Evolutionary conservation across 1,140 invertebrate species (phyloP).

Genomic region (Drosophila bocki): DNA sequence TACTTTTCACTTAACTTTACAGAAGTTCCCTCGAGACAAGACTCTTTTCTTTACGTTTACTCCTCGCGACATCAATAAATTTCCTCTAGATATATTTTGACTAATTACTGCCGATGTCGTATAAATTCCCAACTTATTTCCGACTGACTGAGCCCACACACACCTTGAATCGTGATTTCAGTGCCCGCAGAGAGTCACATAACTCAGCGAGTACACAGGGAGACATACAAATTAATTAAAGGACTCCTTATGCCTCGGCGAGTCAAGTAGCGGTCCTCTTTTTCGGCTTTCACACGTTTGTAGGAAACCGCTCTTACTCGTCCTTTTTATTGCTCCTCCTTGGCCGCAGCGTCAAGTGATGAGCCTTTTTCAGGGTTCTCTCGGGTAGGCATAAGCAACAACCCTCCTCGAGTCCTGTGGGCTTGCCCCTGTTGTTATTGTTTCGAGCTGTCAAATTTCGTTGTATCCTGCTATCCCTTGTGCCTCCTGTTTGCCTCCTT

Average conservation of each 20-base stretch:
- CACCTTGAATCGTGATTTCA: slow-evolving; percentile 41
- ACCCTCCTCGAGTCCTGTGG: slow-evolving; percentile 50
- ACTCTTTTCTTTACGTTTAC: not conserved
- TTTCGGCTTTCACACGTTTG: slow-evolving; percentile 74
- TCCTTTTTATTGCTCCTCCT: slow-evolving; percentile 26
- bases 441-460: slow-evolving; percentile 75
- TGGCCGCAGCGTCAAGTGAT: slow-evolving; percentile 74
- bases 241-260: slow-evolving; percentile 21
- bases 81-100: slow-evolving; percentile 53
- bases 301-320: slow-evolving; percentile 12
- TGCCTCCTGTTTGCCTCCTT: slow-evolving; percentile 7
- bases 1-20: not conserved
- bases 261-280: slow-evolving; percentile 68
- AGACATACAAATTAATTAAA: slow-evolving; percentile 81
- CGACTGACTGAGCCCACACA: slow-evolving; percentile 46
- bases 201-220: slow-evolving; percentile 56
- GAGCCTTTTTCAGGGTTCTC: slow-evolving; percentile 49
- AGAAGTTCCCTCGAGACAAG: not conserved
- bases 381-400: slow-evolving; percentile 9
- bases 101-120: slow-evolving; percentile 59
- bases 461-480: slow-evolving; percentile 42
- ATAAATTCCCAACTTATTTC: slow-evolving; percentile 76
- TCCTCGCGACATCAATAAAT: slow-evolving; percentile 41
- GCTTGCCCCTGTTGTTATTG: slow-evolving; percentile 64
- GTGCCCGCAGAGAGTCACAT: slow-evolving; percentile 72